Evolutionary conservation across 2,888 invertebrate genomes (phyloP).

Genomic region (Caenorhabditis sulstoni): DNA sequence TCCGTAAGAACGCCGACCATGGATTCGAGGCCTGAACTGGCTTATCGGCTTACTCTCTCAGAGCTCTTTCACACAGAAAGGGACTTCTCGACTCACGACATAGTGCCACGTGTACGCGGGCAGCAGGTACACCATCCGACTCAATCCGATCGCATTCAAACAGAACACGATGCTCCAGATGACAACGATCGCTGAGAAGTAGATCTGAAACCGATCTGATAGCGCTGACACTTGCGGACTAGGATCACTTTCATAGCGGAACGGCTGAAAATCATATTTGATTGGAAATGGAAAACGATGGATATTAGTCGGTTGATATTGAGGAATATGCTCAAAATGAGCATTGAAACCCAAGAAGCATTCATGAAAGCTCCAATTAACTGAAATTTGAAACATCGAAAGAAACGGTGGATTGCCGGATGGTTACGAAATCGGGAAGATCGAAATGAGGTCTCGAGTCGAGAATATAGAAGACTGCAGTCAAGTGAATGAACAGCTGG

Average conservation of each 20-base stretch:
- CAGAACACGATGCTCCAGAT: conserved; percentile 52
- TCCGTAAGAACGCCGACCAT: conserved; percentile 32
- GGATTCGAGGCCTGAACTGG: conserved; percentile 31
- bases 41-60: too few relatives aligned
- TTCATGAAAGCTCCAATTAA: conserved; percentile 65
- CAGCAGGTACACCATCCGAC: conserved; percentile 63
- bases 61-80: too few relatives aligned
- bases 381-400: conserved; percentile 37
- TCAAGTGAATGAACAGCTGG: conserved; percentile 62
- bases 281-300: conserved; percentile 60
- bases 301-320: conserved; percentile 61
- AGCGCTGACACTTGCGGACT: too few relatives aligned
- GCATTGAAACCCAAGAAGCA: conserved; percentile 64
- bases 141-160: conserved; percentile 49
- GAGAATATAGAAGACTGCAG: conserved; percentile 62
- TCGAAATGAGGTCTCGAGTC: conserved; percentile 47
- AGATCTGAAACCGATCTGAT: conserved; percentile 62
- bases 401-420: too few relatives aligned
- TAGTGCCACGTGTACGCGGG: conserved; percentile 68
- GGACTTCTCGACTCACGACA: conserved; percentile 45
- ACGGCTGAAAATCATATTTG: conserved; percentile 47
- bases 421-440: conserved; percentile 29
- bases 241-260: conserved; percentile 45
- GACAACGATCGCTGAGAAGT: conserved; percentile 38
- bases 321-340: conserved; percentile 62